phyloP scores from a whole-genome alignment of 92 coral and sea anemone genomes.

The Galaxea fascicularis region DNA sequence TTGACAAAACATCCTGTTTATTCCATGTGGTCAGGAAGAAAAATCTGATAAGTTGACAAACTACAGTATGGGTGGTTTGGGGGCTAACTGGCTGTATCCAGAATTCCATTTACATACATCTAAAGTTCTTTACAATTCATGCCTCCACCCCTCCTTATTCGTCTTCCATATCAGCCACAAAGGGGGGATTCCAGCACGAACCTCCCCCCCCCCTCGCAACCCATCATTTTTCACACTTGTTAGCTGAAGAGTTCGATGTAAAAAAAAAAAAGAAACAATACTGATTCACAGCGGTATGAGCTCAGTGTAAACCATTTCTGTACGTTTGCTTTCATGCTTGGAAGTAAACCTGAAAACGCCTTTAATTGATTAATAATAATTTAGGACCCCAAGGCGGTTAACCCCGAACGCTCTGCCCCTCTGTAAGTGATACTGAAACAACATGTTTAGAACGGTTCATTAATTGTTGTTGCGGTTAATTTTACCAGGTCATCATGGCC shows the following conservation, averaged over 20 bases:
- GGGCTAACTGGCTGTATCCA: no score
- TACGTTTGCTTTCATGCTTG: no score
- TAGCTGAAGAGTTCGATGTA: no score
- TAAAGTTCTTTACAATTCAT: no score
- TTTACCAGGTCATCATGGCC: not conserved
- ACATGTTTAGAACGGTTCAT: not conserved
- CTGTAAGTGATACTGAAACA: not conserved
- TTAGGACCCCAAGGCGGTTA: not conserved
- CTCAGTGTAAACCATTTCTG: no score
- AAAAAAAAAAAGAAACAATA: no score
- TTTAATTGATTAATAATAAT: no score
- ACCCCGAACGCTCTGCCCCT: not conserved
- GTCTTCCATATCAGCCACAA: not conserved
- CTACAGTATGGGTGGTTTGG: not conserved
- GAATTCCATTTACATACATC: no score
- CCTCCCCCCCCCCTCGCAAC: not conserved
- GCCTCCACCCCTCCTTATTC: not conserved
- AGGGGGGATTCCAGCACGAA: not conserved
- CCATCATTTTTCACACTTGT: not conserved
- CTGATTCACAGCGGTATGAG: no score
- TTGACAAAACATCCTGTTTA: conserved; percentile 12
- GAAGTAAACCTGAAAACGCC: no score
- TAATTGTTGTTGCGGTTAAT: no score
- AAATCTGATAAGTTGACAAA: no score
- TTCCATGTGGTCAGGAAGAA: not conserved